Conservation (phyloP, 2,113 vertebrate genomes). For the Leptosomus discolor region DNA sequence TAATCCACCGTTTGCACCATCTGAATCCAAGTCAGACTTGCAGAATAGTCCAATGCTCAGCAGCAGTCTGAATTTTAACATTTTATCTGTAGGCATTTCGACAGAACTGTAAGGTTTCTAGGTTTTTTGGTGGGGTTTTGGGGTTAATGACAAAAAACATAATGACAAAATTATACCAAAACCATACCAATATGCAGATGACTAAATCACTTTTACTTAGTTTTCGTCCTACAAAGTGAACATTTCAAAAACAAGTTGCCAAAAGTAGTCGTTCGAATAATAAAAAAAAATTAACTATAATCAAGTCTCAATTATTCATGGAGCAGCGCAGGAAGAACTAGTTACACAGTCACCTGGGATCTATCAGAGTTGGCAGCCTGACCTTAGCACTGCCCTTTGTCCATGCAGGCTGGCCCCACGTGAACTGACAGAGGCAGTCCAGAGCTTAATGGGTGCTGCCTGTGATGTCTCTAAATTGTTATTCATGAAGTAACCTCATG, state of each 20-base stretch:
- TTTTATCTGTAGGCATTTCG: neutral
- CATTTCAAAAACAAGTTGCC: neutral
- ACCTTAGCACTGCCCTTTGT: neutral
- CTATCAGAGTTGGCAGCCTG: neutral
- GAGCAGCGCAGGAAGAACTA: neutral
- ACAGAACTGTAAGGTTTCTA: neutral
- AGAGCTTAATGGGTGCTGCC: neutral
- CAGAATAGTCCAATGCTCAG: neutral
- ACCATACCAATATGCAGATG: neutral
- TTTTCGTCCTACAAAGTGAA: neutral
- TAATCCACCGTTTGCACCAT: neutral
- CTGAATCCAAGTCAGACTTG: neutral
- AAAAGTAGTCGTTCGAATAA: neutral
- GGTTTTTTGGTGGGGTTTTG: rapidly evolving
- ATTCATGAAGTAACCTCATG: neutral
- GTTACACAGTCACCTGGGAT: neutral
- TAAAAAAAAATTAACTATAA: neutral
- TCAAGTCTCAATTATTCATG: neutral
- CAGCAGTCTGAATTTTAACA: neutral
- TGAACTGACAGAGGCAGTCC: neutral
- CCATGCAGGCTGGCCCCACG: neutral
- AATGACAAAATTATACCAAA: neutral
- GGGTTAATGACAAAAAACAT: neutral
- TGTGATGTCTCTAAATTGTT: neutral
- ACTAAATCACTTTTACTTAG: neutral